Base-by-base conservation (phyloP, 2,888 invertebrate species). In the Crocallis elinguaria region DNA sequence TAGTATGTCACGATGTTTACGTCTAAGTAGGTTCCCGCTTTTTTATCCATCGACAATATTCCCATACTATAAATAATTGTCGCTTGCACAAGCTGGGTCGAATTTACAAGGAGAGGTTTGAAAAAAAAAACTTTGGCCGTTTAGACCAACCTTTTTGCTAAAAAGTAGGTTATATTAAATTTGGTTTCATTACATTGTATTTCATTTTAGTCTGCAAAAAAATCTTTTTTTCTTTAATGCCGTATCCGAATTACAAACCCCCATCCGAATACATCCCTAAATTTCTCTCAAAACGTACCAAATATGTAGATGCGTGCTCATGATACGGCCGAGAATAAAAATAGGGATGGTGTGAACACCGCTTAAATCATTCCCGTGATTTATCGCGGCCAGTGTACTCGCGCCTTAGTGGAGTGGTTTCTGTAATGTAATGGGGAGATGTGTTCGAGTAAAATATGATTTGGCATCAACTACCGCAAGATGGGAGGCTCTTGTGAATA, bases 291-390 rank as follows among this genome's bases (percentile, higher is more conserved):
- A 71, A 73, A 73, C 70, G 71, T 67, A 78, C 69, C 71, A 69
- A 79, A 78, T 79, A 81, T 80, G 79, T 76, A 77, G 76, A 83
- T 79, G 64, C 62, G 66, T 50, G 58, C 60, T 66, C 66, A 68
- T 54, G 72, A 71, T 73, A 71, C 46, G 67, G 69, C 62, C 69
- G 69, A 70, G 78, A 75, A 82, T 79, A 82, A 83, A 84, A 83
- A 82, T 82, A 73, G 75, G 82, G 74, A 66, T 73, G 77, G 83
- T 82, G 83, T 82, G 83, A 84, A 84, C 82, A 75, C 64, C 57
- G 73, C 76, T 74, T 84, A 80, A 79, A 83, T 82, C 79, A 82
- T 80, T 64, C 55, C 61, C 49, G 55, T 77, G 82, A 84, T 82
- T 82, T 84, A 84, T 80, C 53, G 62, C 71, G 69, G 64, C 66